Base-by-base conservation (phyloP, 2,797 vertebrate genomes). In the Sebastes trivittatus region DNA sequence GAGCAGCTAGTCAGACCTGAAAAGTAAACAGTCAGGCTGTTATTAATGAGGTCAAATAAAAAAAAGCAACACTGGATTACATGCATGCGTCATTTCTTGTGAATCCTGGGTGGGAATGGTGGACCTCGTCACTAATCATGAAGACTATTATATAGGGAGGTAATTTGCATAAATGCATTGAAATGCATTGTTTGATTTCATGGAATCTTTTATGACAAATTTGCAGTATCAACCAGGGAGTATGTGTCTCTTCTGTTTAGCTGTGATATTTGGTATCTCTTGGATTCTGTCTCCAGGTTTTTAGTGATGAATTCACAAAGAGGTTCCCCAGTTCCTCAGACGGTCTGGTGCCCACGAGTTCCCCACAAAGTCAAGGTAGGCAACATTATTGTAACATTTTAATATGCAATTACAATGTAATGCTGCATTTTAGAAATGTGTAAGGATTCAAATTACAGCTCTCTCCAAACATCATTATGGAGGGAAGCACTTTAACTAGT, bases 241-340 rank as follows among this genome's bases (percentile, higher is more conserved):
- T 55, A 4, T 25, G 11, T 65, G 5, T 61, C 54, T 5, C 32
- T 16, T 62, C 2, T 10, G n/a, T 5, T 64, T 60, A 67, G 1
- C 20, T 61, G 11, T 63, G 38, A 29, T 46, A 34, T 61, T 14
- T 54, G 7, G 1, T 7, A 13, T 72, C 1, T 67, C 11, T 74
- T 6, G 67, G 3, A 52, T 82, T 84, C 6, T 70, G 11, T 81
- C 63, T 20, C 7, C 76, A 96, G 96, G 92, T 20, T 52, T 96
- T 96, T 62, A 88, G 16, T 59, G 78, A 90, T 78, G 92, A 92
- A 84, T 95, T 95, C 70, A 85, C 63, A 14, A 94, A 92, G 71
- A 83, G 5, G 71, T 93, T 95, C 56, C 65, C 88, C 6, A 75
- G 32, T 65, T 49, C 65, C 7, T 65, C 86, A 3, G 29, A 4